Percentiles rank a stretch among this genome's conserved stretches.
Evolutionary conservation across 2,888 invertebrate genomes (phyloP).

Genomic region (Archips xylosteana): DNA sequence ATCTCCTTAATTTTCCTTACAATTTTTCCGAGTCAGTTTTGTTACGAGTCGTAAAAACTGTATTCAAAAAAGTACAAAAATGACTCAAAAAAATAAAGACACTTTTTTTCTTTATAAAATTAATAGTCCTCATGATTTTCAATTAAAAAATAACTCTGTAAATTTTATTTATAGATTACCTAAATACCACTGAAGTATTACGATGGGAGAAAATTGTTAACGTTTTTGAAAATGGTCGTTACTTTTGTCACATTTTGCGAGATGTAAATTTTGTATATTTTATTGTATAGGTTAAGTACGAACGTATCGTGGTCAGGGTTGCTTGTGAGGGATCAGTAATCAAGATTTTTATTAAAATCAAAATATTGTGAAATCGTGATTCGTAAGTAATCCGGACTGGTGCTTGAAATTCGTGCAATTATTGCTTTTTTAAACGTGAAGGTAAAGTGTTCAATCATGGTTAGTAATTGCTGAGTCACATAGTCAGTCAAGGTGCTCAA

Average conservation of each 20-base stretch:
- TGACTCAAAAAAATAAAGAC: too few relatives aligned
- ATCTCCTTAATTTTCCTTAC: too few relatives aligned
- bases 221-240: slow-evolving; percentile 1
- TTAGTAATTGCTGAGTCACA: too few relatives aligned
- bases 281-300: slow-evolving; percentile 53
- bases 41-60: too few relatives aligned
- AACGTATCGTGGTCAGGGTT: slow-evolving; percentile 21
- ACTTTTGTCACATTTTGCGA: slow-evolving; percentile 22
- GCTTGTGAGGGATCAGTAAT: slow-evolving; percentile 30
- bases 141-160: too few relatives aligned
- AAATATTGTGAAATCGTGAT: slow-evolving; percentile 11
- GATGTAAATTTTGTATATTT: slow-evolving; percentile 63
- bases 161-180: background rate
- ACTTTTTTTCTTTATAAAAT: too few relatives aligned
- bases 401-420: slow-evolving; percentile 19
- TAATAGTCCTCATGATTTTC: too few relatives aligned
- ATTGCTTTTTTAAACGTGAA: background rate
- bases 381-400: slow-evolving; percentile 6
- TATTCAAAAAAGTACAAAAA: too few relatives aligned
- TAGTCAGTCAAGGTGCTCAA: too few relatives aligned
- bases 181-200: background rate
- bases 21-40: too few relatives aligned
- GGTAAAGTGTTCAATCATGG: background rate
- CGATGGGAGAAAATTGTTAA: background rate
- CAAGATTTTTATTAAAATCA: slow-evolving; percentile 1